These are phyloP conservation scores for Papilio polyxenes DNA, from an alignment of 1,140 invertebrate genomes.

Conservation along the genomic window DNA sequence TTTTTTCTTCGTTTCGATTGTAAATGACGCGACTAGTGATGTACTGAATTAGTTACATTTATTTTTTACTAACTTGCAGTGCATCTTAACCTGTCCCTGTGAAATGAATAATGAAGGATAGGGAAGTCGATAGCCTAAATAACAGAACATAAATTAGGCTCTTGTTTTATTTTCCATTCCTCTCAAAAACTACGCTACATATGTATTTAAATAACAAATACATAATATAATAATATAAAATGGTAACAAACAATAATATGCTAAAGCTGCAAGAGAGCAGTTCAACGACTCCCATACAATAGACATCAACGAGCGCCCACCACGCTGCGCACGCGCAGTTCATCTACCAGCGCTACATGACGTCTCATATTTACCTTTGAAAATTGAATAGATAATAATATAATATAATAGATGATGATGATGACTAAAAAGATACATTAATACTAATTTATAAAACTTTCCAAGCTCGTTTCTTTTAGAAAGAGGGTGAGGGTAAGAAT, in stretches of 20 bases:
- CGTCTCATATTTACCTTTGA: background rate
- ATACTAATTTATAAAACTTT: background rate
- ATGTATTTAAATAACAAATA: background rate
- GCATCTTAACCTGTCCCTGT: too few relatives aligned
- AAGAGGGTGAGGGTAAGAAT: too few relatives aligned
- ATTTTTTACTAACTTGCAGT: too few relatives aligned
- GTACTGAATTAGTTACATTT: background rate
- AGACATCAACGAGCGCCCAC: slow-evolving; percentile 60
- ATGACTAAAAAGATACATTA: background rate
- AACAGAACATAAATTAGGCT: too few relatives aligned
- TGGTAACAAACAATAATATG: background rate
- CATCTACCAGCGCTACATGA: slow-evolving; percentile 1
- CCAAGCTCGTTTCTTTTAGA: background rate
- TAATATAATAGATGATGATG: background rate
- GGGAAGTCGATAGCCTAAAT: too few relatives aligned
- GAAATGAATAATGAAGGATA: too few relatives aligned
- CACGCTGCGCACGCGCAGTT: slow-evolving; percentile 52
- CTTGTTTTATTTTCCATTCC: too few relatives aligned
- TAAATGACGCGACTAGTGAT: slow-evolving; percentile 28
- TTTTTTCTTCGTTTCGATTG: slow-evolving; percentile 5
- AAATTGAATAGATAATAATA: slow-evolving; percentile 11
- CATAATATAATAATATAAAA: background rate
- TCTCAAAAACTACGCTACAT: too few relatives aligned
- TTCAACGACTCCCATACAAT: slow-evolving; percentile 46
- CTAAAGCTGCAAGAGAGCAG: background rate